Conservation (phyloP, 92 coral and sea anemone species). For the Actinostola sp. region DNA sequence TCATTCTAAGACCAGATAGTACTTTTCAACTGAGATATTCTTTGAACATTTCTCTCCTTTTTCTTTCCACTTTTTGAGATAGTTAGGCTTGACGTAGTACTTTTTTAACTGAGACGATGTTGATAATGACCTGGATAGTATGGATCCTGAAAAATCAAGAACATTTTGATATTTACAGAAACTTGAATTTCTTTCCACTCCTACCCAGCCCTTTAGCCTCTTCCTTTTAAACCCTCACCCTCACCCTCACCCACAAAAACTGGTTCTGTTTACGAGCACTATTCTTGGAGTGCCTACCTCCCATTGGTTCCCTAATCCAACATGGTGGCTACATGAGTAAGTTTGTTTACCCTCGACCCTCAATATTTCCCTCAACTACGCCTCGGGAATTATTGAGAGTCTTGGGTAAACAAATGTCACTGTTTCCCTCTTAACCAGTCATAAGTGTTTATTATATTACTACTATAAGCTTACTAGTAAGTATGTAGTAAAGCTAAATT, state of each 20-base stretch:
- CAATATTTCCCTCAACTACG: no score
- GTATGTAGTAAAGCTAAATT: neutral
- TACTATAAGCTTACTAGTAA: neutral
- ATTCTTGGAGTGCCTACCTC: no score
- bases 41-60: slow-evolving; percentile 78
- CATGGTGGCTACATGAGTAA: no score
- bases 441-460: no score
- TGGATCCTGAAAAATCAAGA: slow-evolving; percentile 1
- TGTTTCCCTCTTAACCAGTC: no score
- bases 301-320: no score
- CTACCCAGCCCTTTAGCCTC: neutral
- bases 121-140: slow-evolving; percentile 49
- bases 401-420: no score
- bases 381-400: no score
- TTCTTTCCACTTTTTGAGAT: slow-evolving; percentile 96
- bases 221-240: no score
- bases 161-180: neutral
- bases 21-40: slow-evolving; percentile 86
- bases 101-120: slow-evolving; percentile 70
- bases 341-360: no score
- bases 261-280: no score
- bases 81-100: slow-evolving; percentile 90
- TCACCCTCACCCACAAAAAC: no score
- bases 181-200: neutral
- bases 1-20: slow-evolving; percentile 76